Conservation (phyloP, 2,113 vertebrate genomes). For the Tragelaphus scriptus region DNA sequence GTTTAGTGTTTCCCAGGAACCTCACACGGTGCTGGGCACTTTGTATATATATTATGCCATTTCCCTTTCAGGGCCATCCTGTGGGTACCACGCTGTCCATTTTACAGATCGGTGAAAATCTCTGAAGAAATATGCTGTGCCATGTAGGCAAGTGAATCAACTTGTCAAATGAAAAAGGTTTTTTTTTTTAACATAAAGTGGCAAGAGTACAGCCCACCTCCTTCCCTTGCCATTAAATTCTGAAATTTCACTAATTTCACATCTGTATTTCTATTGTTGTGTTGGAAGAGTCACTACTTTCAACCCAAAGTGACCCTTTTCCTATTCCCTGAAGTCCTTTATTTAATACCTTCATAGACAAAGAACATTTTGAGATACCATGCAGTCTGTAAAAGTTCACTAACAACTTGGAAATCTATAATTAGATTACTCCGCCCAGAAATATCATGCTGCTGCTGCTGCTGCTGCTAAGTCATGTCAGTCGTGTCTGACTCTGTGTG, state of each 20-base stretch:
- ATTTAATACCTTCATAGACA: not conserved
- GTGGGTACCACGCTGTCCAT: not conserved
- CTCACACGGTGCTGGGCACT: too few relatives aligned
- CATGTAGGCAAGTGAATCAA: not conserved
- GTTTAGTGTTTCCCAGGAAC: not conserved
- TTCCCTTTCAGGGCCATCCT: not conserved
- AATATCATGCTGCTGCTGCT: not conserved
- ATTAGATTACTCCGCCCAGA: not conserved
- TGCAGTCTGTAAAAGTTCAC: not conserved
- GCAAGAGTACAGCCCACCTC: not conserved
- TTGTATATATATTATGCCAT: not conserved
- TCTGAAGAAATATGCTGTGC: not conserved
- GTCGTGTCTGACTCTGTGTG: too few relatives aligned
- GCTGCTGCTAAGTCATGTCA: too few relatives aligned
- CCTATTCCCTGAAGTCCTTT: not conserved
- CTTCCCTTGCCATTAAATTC: not conserved
- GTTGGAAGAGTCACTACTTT: not conserved
- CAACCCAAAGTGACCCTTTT: not conserved
- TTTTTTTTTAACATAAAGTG: not conserved
- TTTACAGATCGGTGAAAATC: not conserved
- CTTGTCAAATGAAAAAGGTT: not conserved
- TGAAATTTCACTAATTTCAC: not conserved
- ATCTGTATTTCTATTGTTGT: not conserved
- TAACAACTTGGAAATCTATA: not conserved
- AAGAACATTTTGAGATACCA: not conserved